Evolutionary conservation across 2,113 vertebrate genomes (phyloP).

Genomic region (Alosa alosa): DNA sequence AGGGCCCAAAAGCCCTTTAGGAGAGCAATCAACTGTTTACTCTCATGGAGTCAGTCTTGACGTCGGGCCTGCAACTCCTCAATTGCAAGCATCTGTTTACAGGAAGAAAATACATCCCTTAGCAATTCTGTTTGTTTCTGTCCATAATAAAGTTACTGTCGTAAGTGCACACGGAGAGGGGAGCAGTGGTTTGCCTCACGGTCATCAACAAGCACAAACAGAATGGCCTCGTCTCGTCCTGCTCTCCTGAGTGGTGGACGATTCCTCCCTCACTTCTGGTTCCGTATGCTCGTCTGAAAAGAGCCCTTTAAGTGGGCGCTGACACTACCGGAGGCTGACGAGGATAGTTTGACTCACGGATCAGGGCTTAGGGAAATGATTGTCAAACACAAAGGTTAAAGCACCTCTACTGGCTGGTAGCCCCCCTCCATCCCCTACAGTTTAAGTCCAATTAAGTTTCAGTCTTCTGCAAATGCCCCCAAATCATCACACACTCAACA

Average conservation of each 20-base stretch:
- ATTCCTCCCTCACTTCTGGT: neutral
- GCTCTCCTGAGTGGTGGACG: neutral
- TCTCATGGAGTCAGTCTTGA: conserved; percentile 28
- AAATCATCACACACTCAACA: conserved; percentile 46
- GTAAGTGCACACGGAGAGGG: conserved; percentile 18
- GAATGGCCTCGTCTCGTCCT: conserved; percentile 6
- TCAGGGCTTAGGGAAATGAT: conserved; percentile 62
- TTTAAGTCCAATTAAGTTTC: conserved; percentile 58
- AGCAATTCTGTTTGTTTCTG: conserved; percentile 50
- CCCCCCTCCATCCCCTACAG: conserved; percentile 35
- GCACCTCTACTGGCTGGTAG: conserved; percentile 36
- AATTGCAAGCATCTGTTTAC: conserved; percentile 55
- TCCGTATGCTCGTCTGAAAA: neutral
- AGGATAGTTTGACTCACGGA: conserved; percentile 52
- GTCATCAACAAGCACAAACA: conserved; percentile 36
- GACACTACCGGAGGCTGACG: conserved; percentile 1
- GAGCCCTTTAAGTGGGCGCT: neutral
- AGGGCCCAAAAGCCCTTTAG: conserved; percentile 20
- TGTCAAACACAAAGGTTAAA: conserved; percentile 62
- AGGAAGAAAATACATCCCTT: conserved; percentile 37
- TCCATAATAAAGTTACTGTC: conserved; percentile 42
- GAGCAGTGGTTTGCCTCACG: conserved; percentile 30
- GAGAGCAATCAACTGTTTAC: conserved; percentile 38
- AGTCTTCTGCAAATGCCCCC: conserved; percentile 42
- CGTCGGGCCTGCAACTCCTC: conserved; percentile 28